phyloP scores from a whole-genome alignment of 2,113 vertebrate species.

The Lipotes vexillifer region DNA sequence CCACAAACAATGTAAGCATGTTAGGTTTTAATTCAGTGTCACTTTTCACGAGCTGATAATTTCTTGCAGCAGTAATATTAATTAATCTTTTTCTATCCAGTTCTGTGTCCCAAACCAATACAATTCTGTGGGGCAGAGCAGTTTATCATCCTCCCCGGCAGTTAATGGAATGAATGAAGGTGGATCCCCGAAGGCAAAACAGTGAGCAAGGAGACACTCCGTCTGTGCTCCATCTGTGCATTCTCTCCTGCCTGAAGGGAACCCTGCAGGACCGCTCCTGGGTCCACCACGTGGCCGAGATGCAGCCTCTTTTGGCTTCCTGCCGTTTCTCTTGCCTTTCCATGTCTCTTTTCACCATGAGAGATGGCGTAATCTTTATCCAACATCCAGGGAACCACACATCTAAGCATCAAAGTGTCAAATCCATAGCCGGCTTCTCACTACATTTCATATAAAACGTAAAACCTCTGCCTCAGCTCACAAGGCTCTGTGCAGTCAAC shows the following conservation, averaged over 20 bases:
- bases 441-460: neutral
- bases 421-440: neutral
- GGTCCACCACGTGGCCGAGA: neutral
- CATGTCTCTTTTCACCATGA: neutral
- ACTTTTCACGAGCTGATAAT: conserved; percentile 41
- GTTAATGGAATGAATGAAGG: neutral
- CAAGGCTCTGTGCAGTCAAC: neutral
- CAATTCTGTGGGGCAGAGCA: neutral
- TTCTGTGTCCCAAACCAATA: conserved; percentile 48
- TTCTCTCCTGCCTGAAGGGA: neutral
- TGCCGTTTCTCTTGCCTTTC: neutral
- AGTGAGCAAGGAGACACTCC: neutral
- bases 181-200: neutral
- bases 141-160: neutral
- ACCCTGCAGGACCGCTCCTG: neutral
- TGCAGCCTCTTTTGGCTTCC: neutral
- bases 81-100: conserved; percentile 46
- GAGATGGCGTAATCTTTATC: neutral
- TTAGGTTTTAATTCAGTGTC: conserved; percentile 32
- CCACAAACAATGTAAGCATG: conserved; percentile 26
- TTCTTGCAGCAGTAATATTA: conserved; percentile 61
- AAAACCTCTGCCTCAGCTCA: neutral
- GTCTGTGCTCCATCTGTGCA: neutral
- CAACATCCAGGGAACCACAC: neutral
- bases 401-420: neutral